phyloP scores from a whole-genome alignment of 2,888 invertebrate genomes.

The Pseudococcus viburni region DNA sequence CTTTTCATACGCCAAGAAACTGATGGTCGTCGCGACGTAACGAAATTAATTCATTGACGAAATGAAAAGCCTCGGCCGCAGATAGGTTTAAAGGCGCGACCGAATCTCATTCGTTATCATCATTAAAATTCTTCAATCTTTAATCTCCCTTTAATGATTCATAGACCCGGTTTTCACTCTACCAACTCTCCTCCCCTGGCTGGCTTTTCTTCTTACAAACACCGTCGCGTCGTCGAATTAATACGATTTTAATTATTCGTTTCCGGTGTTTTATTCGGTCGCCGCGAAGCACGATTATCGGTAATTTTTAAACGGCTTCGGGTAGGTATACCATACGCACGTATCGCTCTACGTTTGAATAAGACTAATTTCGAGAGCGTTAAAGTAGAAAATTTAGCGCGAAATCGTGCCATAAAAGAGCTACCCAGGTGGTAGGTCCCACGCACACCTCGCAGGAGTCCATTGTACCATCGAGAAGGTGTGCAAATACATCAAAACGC shows the following conservation, averaged over 20 bases:
- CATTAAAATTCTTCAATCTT: constrained; percentile 50
- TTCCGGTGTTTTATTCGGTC: constrained; percentile 46
- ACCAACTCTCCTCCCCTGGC: not conserved
- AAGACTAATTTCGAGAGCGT: constrained; percentile 36
- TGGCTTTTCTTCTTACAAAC: not conserved
- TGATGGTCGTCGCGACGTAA: not conserved
- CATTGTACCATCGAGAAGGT: constrained; percentile 8
- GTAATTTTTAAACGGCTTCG: constrained; percentile 17
- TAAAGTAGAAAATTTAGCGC: constrained; percentile 50
- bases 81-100: not conserved
- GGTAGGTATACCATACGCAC: not conserved
- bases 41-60: constrained; percentile 35
- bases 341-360: not conserved
- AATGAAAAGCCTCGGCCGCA: not conserved
- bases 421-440: constrained; percentile 58
- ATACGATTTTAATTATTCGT: constrained; percentile 57
- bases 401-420: constrained; percentile 45
- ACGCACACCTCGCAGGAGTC: constrained; percentile 44
- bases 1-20: not conserved
- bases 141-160: constrained; percentile 34
- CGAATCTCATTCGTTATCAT: constrained; percentile 38
- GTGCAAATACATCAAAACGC: constrained; percentile 47
- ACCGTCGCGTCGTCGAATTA: constrained; percentile 5
- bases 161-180: constrained; percentile 3
- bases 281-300: not conserved